Evolutionary conservation across 2,888 invertebrate species (phyloP).

Genomic region (Exephanes ischioxanthus): DNA sequence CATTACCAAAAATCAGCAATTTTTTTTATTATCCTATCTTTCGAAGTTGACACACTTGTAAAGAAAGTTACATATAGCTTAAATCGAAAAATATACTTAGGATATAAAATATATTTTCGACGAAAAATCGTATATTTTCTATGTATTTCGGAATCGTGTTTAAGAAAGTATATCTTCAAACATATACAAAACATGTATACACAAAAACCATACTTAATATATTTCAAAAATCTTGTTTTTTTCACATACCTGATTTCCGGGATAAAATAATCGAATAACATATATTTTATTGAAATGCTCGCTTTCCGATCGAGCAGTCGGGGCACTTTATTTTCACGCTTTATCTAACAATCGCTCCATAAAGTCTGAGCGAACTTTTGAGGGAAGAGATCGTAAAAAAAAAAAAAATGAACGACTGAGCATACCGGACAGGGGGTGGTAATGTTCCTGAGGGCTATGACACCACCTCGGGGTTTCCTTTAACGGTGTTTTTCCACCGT

Average conservation of each 20-base stretch:
- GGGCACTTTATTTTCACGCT: background rate
- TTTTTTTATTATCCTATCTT: too few species aligned
- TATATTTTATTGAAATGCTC: background rate
- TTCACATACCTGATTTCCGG: background rate
- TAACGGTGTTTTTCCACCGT: slow-evolving; percentile 63
- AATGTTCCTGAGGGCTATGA: slow-evolving; percentile 44
- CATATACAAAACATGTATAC: background rate
- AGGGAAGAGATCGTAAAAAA: slow-evolving; percentile 16
- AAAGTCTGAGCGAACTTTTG: slow-evolving; percentile 6
- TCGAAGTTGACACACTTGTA: too few species aligned
- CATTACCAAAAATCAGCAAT: too few species aligned
- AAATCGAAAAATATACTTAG: too few species aligned
- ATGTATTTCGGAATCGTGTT: too few species aligned
- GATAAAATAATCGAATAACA: background rate
- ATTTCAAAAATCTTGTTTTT: background rate
- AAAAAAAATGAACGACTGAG: slow-evolving; percentile 10
- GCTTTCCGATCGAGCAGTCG: background rate
- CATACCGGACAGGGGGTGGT: slow-evolving; percentile 29
- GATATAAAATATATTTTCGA: too few species aligned
- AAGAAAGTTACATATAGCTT: too few species aligned
- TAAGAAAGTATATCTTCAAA: background rate
- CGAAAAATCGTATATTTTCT: too few species aligned
- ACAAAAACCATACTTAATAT: background rate
- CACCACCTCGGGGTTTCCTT: background rate
- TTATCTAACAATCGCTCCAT: slow-evolving; percentile 6